Evolutionary conservation across 2,113 vertebrate species (phyloP).

Genomic region (Acanthisitta chloris): DNA sequence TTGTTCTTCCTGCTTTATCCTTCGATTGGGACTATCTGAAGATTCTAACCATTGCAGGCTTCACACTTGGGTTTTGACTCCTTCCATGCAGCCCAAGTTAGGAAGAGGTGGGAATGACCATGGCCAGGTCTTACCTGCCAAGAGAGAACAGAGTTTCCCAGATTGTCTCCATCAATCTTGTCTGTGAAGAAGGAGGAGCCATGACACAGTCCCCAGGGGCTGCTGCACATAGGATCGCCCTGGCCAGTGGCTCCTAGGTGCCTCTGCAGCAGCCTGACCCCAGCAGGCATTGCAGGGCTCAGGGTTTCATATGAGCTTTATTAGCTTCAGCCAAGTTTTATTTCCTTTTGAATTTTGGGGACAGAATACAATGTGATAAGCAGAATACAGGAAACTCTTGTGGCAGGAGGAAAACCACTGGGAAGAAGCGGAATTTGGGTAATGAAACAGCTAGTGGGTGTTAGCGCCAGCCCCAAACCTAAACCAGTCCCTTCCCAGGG

Average conservation of each 20-base stretch:
- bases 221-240: neutral
- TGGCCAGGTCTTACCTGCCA: neutral
- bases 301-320: neutral
- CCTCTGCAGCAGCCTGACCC: neutral
- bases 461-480: neutral
- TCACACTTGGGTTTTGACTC: neutral
- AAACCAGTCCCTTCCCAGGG: neutral
- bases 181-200: neutral
- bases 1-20: neutral
- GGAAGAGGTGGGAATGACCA: neutral
- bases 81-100: neutral
- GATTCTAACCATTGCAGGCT: neutral
- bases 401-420: fast-evolving
- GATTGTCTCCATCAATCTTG: neutral
- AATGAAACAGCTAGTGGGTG: constrained; percentile 13
- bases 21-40: neutral
- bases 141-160: neutral
- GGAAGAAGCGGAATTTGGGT: neutral
- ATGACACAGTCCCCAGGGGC: fast-evolving
- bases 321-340: neutral
- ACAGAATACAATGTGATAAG: neutral
- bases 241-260: fast-evolving
- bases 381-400: neutral
- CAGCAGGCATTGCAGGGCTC: neutral
- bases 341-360: neutral